These are phyloP conservation scores for Drosophila ezoana DNA, from an alignment of 2,888 invertebrate genomes.

Conservation along the genomic window DNA sequence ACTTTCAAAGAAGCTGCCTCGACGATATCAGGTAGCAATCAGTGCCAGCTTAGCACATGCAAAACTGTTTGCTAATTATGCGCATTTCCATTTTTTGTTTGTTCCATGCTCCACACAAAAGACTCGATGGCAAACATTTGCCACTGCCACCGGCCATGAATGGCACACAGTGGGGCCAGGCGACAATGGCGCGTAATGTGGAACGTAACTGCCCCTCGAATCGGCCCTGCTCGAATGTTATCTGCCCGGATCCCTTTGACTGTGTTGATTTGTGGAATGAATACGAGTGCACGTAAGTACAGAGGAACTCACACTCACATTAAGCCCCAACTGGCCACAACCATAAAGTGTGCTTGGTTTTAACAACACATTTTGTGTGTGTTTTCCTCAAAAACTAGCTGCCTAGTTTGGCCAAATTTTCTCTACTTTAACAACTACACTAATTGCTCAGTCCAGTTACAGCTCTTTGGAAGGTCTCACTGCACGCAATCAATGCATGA, in stretches of 20 bases:
- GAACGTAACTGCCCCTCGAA: constrained; percentile 97
- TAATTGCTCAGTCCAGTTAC: constrained; percentile 11
- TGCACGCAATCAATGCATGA: background rate
- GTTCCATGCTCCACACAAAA: constrained; percentile 58
- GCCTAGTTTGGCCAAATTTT: background rate
- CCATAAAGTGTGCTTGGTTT: background rate
- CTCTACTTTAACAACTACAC: constrained; percentile 5
- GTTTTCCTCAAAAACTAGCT: background rate
- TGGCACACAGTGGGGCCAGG: constrained; percentile 97
- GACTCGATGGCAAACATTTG: constrained; percentile 96
- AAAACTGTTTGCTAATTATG: constrained; percentile 36
- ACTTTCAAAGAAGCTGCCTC: constrained; percentile 94
- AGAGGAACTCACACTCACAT: background rate
- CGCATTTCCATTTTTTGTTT: constrained; percentile 27
- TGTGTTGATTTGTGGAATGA: constrained; percentile 99
- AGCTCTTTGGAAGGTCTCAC: background rate
- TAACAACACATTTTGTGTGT: background rate
- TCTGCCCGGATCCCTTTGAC: constrained; percentile 97
- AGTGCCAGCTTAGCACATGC: background rate
- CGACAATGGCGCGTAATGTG: constrained; percentile 95
- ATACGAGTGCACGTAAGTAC: constrained; percentile 98
- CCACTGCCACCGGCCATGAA: constrained; percentile 97
- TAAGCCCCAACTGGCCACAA: background rate
- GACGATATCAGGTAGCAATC: constrained; percentile 86
- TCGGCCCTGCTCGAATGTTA: constrained; percentile 96